Conservation (phyloP, 2,797 vertebrate genomes). For the Odontamblyopus rebecca region DNA sequence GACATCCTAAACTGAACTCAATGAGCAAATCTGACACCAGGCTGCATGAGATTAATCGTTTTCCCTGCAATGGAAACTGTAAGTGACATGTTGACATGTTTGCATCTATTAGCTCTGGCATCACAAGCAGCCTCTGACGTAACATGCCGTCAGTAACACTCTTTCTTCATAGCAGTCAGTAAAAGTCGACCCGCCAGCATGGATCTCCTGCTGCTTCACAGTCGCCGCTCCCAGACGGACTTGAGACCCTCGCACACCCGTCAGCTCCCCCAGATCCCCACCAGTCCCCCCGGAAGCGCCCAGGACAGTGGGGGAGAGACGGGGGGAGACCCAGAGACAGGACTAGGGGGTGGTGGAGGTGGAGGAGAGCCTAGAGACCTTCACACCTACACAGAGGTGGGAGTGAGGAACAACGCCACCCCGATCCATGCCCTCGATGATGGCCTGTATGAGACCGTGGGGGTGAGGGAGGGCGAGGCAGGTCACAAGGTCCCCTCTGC, state of each 20-base stretch:
- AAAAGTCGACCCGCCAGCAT: slow-evolving; percentile 81
- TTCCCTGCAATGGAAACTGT: slow-evolving; percentile 80
- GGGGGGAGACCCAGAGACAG: slow-evolving; percentile 34
- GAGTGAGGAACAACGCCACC: slow-evolving; percentile 64
- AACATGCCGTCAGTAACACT: slow-evolving; percentile 20
- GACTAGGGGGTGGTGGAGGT: slow-evolving; percentile 27
- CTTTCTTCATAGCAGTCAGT: slow-evolving; percentile 59
- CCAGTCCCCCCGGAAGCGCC: slow-evolving; percentile 52
- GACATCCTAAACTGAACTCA: slow-evolving; percentile 78
- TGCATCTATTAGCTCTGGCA: slow-evolving; percentile 15
- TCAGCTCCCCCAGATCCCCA: slow-evolving; percentile 74
- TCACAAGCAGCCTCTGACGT: slow-evolving; percentile 13
- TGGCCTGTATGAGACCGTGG: slow-evolving; percentile 78
- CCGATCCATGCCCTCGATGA: slow-evolving; percentile 70
- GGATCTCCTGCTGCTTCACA: slow-evolving; percentile 80
- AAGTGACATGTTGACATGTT: slow-evolving; percentile 54
- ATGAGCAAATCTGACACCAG: slow-evolving; percentile 84
- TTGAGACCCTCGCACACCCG: slow-evolving; percentile 66
- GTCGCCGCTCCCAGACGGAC: slow-evolving; percentile 73
- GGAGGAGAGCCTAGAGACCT: slow-evolving; percentile 57
- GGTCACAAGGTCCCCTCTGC: slow-evolving; percentile 52
- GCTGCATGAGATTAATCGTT: slow-evolving; percentile 80
- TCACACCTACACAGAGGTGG: slow-evolving; percentile 79
- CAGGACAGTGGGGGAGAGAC: slow-evolving; percentile 50
- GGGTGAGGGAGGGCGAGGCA: slow-evolving; percentile 56